Percentiles rank a stretch among this genome's conserved stretches.
These are phyloP conservation scores for Microtus montanus DNA, from an alignment of 2,113 vertebrate species.

Conservation along the genomic window DNA sequence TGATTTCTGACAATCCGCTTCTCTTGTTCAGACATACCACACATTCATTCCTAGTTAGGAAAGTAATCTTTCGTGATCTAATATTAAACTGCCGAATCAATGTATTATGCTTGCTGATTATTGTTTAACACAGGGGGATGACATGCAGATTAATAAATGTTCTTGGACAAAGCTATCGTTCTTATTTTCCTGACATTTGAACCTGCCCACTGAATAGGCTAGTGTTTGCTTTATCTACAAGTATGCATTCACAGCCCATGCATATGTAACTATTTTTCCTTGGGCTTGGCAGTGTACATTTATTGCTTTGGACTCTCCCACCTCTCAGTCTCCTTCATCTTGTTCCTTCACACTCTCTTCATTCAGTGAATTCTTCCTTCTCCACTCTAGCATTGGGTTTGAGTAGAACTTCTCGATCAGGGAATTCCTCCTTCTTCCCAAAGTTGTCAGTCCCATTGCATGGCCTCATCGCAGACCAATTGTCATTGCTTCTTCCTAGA, in stretches of 20 bases:
- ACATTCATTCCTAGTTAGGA: slow-evolving; percentile 46
- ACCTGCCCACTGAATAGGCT: background rate
- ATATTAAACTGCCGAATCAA: slow-evolving; percentile 65
- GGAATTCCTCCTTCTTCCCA: background rate
- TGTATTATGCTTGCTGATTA: background rate
- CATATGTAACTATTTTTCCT: background rate
- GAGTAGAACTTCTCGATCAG: background rate
- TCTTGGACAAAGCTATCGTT: background rate
- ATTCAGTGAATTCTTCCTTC: background rate
- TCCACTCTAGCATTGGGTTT: background rate
- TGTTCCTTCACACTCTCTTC: background rate
- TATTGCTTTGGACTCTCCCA: background rate
- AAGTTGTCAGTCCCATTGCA: background rate
- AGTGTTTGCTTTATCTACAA: slow-evolving; percentile 15
- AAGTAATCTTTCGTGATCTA: slow-evolving; percentile 60
- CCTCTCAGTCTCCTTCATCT: background rate
- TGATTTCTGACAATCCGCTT: background rate
- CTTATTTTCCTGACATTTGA: slow-evolving; percentile 32
- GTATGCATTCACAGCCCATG: background rate
- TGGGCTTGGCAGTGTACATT: background rate
- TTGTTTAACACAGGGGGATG: slow-evolving; percentile 40
- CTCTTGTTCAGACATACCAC: slow-evolving; percentile 57
- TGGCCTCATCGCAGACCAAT: background rate
- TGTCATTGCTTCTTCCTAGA: background rate
- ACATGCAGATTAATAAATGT: slow-evolving; percentile 46